Conservation (phyloP, 2,888 invertebrate species). For the Chloromyia formosa region DNA sequence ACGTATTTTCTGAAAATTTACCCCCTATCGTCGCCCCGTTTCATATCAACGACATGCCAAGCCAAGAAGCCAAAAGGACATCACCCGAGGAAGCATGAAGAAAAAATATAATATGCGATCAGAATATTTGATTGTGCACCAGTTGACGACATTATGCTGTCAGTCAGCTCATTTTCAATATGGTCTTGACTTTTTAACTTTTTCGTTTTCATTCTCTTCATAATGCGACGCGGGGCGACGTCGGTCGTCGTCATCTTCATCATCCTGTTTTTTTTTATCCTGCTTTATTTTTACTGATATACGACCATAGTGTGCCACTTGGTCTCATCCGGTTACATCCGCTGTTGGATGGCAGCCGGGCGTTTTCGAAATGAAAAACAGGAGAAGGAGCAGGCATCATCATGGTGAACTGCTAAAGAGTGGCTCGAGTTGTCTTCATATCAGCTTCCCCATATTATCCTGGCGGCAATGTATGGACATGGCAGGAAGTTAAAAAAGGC, state of each 20-base stretch:
- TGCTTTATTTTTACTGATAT: no score
- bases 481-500: slow-evolving; percentile 45
- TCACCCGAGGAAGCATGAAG: no score
- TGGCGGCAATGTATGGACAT: slow-evolving; percentile 41
- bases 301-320: no score
- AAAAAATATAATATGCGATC: slow-evolving; percentile 48
- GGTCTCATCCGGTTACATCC: no score
- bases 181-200: slow-evolving; percentile 35
- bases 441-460: neutral
- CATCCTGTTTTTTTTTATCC: neutral
- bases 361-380: no score
- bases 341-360: no score
- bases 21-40: no score
- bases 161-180: slow-evolving; percentile 40
- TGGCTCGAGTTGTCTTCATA: neutral
- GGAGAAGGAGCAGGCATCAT: no score
- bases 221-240: neutral
- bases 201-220: slow-evolving; percentile 10
- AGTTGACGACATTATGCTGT: slow-evolving; percentile 37
- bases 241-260: neutral
- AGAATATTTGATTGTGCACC: slow-evolving; percentile 47
- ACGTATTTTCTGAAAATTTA: no score
- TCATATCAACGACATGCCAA: no score
- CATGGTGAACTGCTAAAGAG: no score
- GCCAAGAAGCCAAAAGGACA: no score